Percentiles rank a stretch among this genome's conserved stretches.
These are phyloP conservation scores for Excalfactoria chinensis DNA, from an alignment of 2,113 vertebrate genomes.

Conservation along the genomic window DNA sequence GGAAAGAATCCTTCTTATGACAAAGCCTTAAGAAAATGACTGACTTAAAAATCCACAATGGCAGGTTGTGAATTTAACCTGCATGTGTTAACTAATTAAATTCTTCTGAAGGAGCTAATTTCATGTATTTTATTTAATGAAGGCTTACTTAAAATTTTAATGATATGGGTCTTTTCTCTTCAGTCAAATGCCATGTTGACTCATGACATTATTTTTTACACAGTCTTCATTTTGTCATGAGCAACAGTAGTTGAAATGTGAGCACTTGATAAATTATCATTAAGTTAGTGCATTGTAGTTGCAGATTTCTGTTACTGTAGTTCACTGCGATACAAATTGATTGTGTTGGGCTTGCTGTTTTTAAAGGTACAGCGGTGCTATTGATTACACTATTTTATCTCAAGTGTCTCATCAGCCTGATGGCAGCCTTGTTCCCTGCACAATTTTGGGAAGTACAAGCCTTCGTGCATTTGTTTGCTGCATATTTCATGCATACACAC, in stretches of 20 bases:
- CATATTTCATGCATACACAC: background rate
- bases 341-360: conserved; percentile 4
- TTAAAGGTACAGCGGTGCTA: conserved; percentile 55
- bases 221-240: conserved; percentile 51
- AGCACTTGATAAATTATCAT: conserved; percentile 38
- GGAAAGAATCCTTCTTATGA: background rate
- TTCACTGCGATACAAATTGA: conserved; percentile 47
- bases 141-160: conserved; percentile 56
- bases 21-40: conserved; percentile 1
- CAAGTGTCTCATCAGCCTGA: conserved; percentile 53
- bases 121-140: conserved; percentile 58
- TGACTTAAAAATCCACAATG: background rate
- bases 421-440: conserved; percentile 12
- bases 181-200: conserved; percentile 38
- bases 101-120: conserved; percentile 55
- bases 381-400: conserved; percentile 58
- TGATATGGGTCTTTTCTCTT: conserved; percentile 25
- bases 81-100: conserved; percentile 30
- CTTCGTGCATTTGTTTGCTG: background rate
- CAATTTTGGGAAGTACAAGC: background rate
- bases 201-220: conserved; percentile 53
- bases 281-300: conserved; percentile 61
- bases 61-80: conserved; percentile 51
- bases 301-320: conserved; percentile 57
- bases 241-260: conserved; percentile 41